Base-by-base conservation (phyloP, 1,140 invertebrate species). In the Neotoxoptera formosana region DNA sequence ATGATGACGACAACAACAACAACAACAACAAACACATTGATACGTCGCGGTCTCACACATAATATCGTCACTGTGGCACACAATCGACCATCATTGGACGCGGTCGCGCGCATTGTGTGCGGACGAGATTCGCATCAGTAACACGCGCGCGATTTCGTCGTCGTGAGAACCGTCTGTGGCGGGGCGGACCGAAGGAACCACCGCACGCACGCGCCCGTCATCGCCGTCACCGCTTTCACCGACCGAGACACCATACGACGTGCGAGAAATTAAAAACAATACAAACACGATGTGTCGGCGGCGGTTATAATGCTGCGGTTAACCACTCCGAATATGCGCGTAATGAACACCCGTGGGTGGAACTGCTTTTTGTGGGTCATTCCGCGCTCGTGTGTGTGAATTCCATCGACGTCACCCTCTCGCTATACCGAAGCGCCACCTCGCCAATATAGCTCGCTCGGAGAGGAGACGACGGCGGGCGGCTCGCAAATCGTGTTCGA, bases 291-390 rank as follows among this genome's bases (percentile, higher is more conserved):
- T 8, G 47, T n/a, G 84, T 87, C 41, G 84, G 17, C 30, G 45
- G 34, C 1, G 20, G 21, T 34, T 21, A 81, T 81, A 81, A 83
- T 83, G 48, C 87, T 2, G 87, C n/a, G 87, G 48, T 89, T 89
- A 56, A 89, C 87, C 87, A 34, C 87, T 89, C 87, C 48, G 30
- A 36, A 36, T 56, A 36, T 89, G 48, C n/a, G 87, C 87, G 87
- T 48, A 48, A 87, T 87, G 48, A 88, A 56, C 87, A 56, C 47
- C 87, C 87, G 87, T 89, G 87, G 51, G 87, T 89, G 87, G 87
- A 89, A 89, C 48, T 56, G 48, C 87, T 56, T 89, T 89, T 89
- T 89, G 87, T 56, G 48, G 48, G 87, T 89, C 87, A 89, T 87
- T 48, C 20, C 47, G n/a, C 45, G 30, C 9, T 47, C 47, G 7